Base-by-base conservation (phyloP, 2,888 invertebrate species). In the Diaprepes abbreviatus region DNA sequence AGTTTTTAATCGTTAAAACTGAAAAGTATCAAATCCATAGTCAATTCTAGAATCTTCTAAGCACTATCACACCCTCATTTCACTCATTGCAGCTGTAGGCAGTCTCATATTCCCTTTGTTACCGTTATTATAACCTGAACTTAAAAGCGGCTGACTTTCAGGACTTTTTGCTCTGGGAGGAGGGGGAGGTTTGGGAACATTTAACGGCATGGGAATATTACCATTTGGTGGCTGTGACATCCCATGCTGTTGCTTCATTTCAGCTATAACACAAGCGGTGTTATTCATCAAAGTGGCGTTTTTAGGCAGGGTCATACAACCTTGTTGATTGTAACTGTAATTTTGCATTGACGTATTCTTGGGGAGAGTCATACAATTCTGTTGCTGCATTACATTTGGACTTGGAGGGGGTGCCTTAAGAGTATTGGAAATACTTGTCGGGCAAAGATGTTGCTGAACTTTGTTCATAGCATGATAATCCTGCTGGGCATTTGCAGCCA, bases 1-100 rank as follows among this genome's bases (percentile, higher is more conserved):
- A 55, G 17, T 9, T 38, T 21, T 28, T 9, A 52, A 14, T 14
- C 2, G n/a, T 31, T 54, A 65, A 45, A 57, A 57, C 31, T 21
- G 40, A 57, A 62, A 67, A 12, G 31, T 35, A 60, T 60, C 57
- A 54, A 63, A 63, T 68, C 48, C 54, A 55, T 62, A 50, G 19
- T 57, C 50, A 55, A 45, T 50, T 54, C 63, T 60, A 66, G 38
- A 28, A 16, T 60, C 7, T 24, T 36, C 19, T 24, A 48, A 57
- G 67, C 62, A 75, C 77, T 80, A 92, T 94, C 94, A 94, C 90
- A 94, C 94, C 85, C 94, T 88, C 94, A 94, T 94, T 86, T 94
- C 94, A 83, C 92, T 93, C 85, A 94, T 93, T 72, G 93, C 92
- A 75, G 93, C 93, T 83, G 93, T 92, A 57, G 92, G 93, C 83